A percentile compares a stretch with the other conserved stretches of the same genome.
Conservation (phyloP, 2,888 invertebrate genomes). For the Steinernema carpocapsae region DNA sequence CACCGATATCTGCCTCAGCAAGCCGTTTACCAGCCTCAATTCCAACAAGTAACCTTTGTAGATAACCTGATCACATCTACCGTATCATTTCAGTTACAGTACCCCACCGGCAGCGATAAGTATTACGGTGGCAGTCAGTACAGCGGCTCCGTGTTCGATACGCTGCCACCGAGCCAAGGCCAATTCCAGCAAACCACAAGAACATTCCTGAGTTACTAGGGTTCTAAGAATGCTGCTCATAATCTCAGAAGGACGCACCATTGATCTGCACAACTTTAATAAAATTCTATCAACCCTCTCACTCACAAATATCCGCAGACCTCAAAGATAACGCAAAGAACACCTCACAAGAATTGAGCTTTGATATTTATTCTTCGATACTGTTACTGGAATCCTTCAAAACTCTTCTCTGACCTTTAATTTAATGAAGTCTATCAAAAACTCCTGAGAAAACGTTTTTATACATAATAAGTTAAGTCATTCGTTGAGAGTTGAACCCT, state of each 20-base stretch:
- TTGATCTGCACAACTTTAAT: slow-evolving; percentile 27
- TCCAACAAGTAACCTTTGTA: background rate
- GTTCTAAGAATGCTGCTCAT: background rate
- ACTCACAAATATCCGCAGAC: too few relatives aligned
- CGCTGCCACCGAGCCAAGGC: slow-evolving; percentile 1
- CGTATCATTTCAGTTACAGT: slow-evolving; percentile 1
- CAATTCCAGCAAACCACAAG: slow-evolving; percentile 26
- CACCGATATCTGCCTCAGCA: slow-evolving; percentile 6
- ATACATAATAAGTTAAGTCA: too few relatives aligned
- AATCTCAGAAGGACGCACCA: background rate
- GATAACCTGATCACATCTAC: background rate
- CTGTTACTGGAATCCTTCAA: too few relatives aligned
- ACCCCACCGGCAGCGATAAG: slow-evolving; percentile 11
- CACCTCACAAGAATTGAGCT: too few relatives aligned
- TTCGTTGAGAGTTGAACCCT: too few relatives aligned
- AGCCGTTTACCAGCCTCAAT: background rate
- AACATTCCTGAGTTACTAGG: slow-evolving; percentile 21
- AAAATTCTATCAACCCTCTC: slow-evolving; percentile 20
- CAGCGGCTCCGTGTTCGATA: background rate
- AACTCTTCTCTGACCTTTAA: too few relatives aligned
- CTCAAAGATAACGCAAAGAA: too few relatives aligned
- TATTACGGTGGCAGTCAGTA: slow-evolving; percentile 18
- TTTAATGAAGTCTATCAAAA: too few relatives aligned
- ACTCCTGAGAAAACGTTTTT: too few relatives aligned
- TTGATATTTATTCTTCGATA: too few relatives aligned